Percentiles rank a stretch among this genome's conserved stretches.
These are phyloP conservation scores for Osmerus mordax DNA, from an alignment of 2,113 vertebrate species.

Conservation along the genomic window DNA sequence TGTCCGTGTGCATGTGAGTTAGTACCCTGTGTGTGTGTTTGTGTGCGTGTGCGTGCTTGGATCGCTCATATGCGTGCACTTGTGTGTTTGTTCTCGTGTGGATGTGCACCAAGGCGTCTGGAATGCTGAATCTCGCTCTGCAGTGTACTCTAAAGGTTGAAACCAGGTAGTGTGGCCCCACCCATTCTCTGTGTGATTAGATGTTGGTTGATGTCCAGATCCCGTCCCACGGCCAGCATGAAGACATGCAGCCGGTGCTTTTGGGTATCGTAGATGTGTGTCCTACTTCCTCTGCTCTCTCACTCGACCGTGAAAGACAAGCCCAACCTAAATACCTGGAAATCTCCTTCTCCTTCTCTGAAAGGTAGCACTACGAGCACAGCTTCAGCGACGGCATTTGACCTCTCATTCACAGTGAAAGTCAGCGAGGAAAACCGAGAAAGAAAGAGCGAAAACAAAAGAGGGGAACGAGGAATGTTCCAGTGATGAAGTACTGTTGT, in stretches of 20 bases:
- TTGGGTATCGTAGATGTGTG: slow-evolving; percentile 39
- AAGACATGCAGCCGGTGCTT: slow-evolving; percentile 29
- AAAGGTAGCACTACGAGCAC: slow-evolving; percentile 3
- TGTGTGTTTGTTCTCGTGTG: too few species aligned
- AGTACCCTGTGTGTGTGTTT: background rate
- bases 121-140: too few species aligned
- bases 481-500: background rate
- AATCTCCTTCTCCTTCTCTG: slow-evolving; percentile 10
- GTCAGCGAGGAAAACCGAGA: background rate
- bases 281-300: slow-evolving; percentile 45
- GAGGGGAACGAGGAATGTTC: too few species aligned
- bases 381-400: too few species aligned
- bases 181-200: slow-evolving; percentile 35
- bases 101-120: too few species aligned
- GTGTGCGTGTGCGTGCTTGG: background rate
- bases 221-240: slow-evolving; percentile 27
- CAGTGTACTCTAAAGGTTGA: slow-evolving; percentile 30
- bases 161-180: slow-evolving; percentile 11
- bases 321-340: slow-evolving; percentile 48
- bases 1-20: background rate
- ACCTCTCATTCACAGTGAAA: background rate
- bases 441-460: background rate
- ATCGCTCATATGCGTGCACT: too few species aligned
- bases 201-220: slow-evolving; percentile 21
- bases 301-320: slow-evolving; percentile 47